These are phyloP conservation scores for Macrosiphum euphorbiae DNA, from an alignment of 2,888 invertebrate genomes.

Conservation along the genomic window DNA sequence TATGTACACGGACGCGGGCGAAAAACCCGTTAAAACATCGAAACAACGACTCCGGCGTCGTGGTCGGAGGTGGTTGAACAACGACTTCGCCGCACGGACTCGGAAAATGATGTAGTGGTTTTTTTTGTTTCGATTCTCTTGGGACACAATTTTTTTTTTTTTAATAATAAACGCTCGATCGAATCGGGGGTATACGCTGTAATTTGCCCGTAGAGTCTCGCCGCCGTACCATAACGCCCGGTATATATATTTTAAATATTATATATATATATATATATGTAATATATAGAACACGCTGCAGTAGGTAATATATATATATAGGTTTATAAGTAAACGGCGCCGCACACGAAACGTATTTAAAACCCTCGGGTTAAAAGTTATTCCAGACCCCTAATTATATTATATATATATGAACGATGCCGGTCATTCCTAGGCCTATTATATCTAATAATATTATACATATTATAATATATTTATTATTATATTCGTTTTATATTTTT, in stretches of 20 bases:
- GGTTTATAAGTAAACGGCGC: slow-evolving; percentile 31
- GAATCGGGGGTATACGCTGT: background rate
- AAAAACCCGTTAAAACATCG: slow-evolving; percentile 41
- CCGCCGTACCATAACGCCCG: slow-evolving; percentile 15
- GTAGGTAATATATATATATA: background rate
- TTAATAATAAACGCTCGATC: slow-evolving; percentile 21
- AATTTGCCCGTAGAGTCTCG: background rate
- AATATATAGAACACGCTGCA: slow-evolving; percentile 25
- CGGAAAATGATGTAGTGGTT: slow-evolving; percentile 14
- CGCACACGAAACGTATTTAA: slow-evolving; percentile 37
- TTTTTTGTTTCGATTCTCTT: slow-evolving; percentile 15
- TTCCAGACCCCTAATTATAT: slow-evolving; percentile 51
- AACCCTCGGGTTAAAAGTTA: slow-evolving; percentile 41
- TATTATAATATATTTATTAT: slow-evolving; percentile 11
- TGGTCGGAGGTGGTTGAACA: background rate
- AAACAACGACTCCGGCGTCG: background rate
- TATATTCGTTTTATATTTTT: slow-evolving; percentile 7
- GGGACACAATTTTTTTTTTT: slow-evolving; percentile 20
- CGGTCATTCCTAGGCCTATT: slow-evolving; percentile 38
- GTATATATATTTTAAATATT: slow-evolving; percentile 27
- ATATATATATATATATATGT: background rate
- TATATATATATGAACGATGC: background rate
- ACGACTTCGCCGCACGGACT: background rate
- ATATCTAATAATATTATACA: slow-evolving; percentile 14
- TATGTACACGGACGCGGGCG: background rate